phyloP scores from a whole-genome alignment of 2,113 vertebrate genomes.

The Apistogramma diplotaenia region DNA sequence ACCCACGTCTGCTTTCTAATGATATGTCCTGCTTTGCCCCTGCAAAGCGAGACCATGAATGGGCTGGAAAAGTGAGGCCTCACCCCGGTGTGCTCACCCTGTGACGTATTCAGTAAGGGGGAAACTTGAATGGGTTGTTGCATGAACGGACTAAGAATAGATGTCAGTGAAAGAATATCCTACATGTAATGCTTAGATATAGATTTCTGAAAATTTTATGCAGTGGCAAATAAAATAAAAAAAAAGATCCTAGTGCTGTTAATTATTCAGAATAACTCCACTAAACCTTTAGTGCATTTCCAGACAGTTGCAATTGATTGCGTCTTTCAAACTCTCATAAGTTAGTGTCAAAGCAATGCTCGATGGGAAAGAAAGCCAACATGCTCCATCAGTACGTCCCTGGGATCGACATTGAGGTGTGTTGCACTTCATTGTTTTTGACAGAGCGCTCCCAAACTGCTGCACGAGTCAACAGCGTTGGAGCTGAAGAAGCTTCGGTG shows the following conservation, averaged over 20 bases:
- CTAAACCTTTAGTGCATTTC: conserved; percentile 17
- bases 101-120: conserved; percentile 12
- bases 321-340: conserved; percentile 36
- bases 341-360: conserved; percentile 41
- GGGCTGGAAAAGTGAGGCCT: conserved; percentile 76
- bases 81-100: conserved; percentile 3
- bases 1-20: conserved; percentile 62
- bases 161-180: background rate
- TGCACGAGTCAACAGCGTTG: conserved; percentile 18
- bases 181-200: background rate
- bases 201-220: background rate
- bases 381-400: conserved; percentile 39
- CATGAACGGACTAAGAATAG: background rate
- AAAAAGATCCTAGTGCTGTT: background rate
- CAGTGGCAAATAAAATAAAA: too few species aligned
- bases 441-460: conserved; percentile 32
- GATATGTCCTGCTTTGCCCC: conserved; percentile 53
- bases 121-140: conserved; percentile 18
- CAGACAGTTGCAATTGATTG: conserved; percentile 36
- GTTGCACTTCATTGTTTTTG: conserved; percentile 35
- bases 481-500: conserved; percentile 15
- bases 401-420: conserved; percentile 39
- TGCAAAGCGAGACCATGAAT: conserved; percentile 82
- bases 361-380: conserved; percentile 34
- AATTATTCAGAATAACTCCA: conserved; percentile 31